Evolutionary conservation across 1,140 invertebrate genomes (phyloP), one percentile per base, ranked within the genome.

Genomic region (Eriosoma lanigerum): DNA sequence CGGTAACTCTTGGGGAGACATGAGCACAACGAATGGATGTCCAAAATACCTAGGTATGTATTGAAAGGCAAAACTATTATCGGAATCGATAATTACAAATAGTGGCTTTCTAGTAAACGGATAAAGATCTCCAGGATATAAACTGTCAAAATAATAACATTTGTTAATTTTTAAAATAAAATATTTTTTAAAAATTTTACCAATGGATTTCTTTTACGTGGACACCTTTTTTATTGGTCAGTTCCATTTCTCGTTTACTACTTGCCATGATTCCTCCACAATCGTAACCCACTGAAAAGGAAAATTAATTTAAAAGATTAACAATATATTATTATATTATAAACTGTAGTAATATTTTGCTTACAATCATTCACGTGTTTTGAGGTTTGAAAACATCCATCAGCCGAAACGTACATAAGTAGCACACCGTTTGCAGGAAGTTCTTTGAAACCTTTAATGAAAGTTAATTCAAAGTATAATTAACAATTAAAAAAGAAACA

Each of bases 1-100:
- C 80, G 96, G 96, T 82, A 93, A 90, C 85, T 96, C 93, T 86
- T 96, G 91, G 12, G 96, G 95, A 80, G 96, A 98, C 92, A 98
- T 95, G 3, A 98, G 89, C 81, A 96, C 92, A 76, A 98, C 92
- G 81, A 98, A 87, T n/a, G 96, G 96, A 85, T 97, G 95, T 19
- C 95, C 96, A 88, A 98, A 98, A 85, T 95, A 93, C 82, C 92
- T 91, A 32, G 95, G 94, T 85, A 98, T 93, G 85, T 95, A 92
- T 88, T 95, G 92, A 88, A 98, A 98, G 81, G 95, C 93, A 86
- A 93, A 94, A 85, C 94, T 96, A 87, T 97, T 98, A 87, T 98
- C 94, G 83, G 95, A 97, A 86, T 98, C 96, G 81, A 98, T 91
- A 82, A 98, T 93, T 62, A 98, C 89, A 87, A 98, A 97, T 32